These are phyloP conservation scores for Oostethus manadensis DNA, from an alignment of 2,113 vertebrate genomes.

Conservation along the genomic window DNA sequence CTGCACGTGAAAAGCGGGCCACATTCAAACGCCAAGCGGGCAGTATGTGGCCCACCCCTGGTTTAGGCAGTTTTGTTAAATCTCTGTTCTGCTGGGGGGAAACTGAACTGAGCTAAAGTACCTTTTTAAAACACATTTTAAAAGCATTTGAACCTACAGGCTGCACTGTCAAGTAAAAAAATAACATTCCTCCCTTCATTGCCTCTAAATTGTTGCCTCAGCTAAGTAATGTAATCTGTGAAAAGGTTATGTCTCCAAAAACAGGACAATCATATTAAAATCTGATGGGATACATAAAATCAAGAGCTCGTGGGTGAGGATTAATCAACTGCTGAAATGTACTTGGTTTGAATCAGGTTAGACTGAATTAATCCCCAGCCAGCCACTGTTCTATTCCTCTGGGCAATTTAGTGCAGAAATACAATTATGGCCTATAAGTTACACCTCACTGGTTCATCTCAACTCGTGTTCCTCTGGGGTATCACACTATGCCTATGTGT, in stretches of 20 bases:
- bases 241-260: conserved; percentile 66
- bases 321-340: conserved; percentile 72
- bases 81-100: not conserved
- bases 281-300: conserved; percentile 70
- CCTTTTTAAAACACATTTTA: conserved; percentile 32
- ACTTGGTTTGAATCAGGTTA: conserved; percentile 70
- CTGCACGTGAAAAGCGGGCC: too few relatives aligned
- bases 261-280: conserved; percentile 69
- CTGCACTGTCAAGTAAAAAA: conserved; percentile 28
- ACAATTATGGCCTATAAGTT: conserved; percentile 71
- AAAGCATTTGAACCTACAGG: conserved; percentile 31
- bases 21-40: too few relatives aligned
- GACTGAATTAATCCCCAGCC: conserved; percentile 70
- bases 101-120: conserved; percentile 16
- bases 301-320: conserved; percentile 70
- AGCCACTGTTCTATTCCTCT: conserved; percentile 61
- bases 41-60: too few relatives aligned
- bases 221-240: conserved; percentile 68
- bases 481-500: conserved; percentile 29
- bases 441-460: conserved; percentile 63
- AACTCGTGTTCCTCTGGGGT: conserved; percentile 37
- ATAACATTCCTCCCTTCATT: conserved; percentile 21
- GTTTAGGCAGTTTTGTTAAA: not conserved
- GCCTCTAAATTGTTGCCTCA: conserved; percentile 40
- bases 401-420: conserved; percentile 74